Evolutionary conservation across 2,113 vertebrate species (phyloP).

Genomic region (Bos javanicus): DNA sequence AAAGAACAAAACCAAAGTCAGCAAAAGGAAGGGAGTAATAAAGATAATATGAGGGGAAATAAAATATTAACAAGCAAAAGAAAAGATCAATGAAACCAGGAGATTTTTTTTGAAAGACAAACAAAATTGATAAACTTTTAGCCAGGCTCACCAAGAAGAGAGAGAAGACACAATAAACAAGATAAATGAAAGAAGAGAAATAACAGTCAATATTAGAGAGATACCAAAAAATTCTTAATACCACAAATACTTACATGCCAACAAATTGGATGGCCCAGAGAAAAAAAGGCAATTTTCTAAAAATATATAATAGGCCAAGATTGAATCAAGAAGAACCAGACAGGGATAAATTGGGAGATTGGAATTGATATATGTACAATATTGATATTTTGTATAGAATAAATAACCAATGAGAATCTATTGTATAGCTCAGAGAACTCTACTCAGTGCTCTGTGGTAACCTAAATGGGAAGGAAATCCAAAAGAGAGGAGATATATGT

Average conservation of each 20-base stretch:
- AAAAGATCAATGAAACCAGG: not conserved
- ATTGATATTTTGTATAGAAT: not conserved
- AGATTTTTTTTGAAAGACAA: not conserved
- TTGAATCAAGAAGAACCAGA: not conserved
- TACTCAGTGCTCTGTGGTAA: not conserved
- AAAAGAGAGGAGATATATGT: not conserved
- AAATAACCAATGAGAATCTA: not conserved
- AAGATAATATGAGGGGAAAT: not conserved
- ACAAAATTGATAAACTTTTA: not conserved
- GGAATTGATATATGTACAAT: not conserved
- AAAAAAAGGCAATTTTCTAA: not conserved
- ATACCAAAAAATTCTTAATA: not conserved
- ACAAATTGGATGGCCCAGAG: not conserved
- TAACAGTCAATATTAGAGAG: not conserved
- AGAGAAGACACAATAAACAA: not conserved
- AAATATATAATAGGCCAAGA: not conserved
- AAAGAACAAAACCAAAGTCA: not conserved
- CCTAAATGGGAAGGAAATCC: not conserved
- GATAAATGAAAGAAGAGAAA: not conserved
- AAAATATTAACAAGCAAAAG: not conserved
- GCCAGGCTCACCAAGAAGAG: not conserved
- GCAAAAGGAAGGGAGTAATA: not conserved
- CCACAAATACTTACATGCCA: not conserved
- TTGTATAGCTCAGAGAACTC: not conserved
- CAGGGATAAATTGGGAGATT: not conserved